Conservation (phyloP, 2,888 invertebrate species). For the Leucozona laternaria region DNA sequence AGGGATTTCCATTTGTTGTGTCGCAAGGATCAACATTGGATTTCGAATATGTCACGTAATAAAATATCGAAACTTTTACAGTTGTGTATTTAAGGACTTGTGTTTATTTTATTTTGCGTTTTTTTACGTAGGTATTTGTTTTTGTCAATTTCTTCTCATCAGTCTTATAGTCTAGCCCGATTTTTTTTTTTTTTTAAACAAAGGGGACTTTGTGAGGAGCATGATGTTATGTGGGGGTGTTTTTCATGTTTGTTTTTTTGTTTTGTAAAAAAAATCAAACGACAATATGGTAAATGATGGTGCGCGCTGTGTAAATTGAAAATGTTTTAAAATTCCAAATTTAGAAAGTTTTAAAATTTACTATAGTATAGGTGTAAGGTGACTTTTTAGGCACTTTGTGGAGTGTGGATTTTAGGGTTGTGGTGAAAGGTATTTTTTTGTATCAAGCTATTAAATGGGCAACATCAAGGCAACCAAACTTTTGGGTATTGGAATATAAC, state of each 20-base stretch:
- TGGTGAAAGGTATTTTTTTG: neutral
- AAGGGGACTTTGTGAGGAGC: slow-evolving; percentile 10
- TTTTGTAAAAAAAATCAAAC: slow-evolving; percentile 27
- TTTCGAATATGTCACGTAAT: slow-evolving; percentile 75
- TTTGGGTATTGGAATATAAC: no score
- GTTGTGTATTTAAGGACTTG: slow-evolving; percentile 68
- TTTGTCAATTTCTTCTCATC: slow-evolving; percentile 42
- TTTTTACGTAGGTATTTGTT: slow-evolving; percentile 37
- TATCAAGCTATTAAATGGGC: neutral
- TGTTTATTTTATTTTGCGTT: slow-evolving; percentile 30
- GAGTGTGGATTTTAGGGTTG: neutral
- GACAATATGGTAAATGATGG: slow-evolving; percentile 7
- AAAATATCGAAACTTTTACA: slow-evolving; percentile 73
- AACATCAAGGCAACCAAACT: no score
- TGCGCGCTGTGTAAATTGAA: slow-evolving; percentile 52
- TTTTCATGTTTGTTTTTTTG: slow-evolving; percentile 55
- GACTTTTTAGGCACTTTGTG: neutral
- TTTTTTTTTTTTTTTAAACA: slow-evolving; percentile 10
- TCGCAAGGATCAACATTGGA: slow-evolving; percentile 70
- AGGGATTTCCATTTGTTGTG: slow-evolving; percentile 67
- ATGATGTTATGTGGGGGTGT: slow-evolving; percentile 38
- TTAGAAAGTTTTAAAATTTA: slow-evolving; percentile 57
- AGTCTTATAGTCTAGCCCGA: slow-evolving; percentile 8
- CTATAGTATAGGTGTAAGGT: slow-evolving; percentile 32
- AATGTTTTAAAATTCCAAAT: slow-evolving; percentile 49